Percentiles rank a stretch among this genome's conserved stretches.
Conservation (phyloP, 2,888 invertebrate genomes). For the Drosophila pseudotalamancana region DNA sequence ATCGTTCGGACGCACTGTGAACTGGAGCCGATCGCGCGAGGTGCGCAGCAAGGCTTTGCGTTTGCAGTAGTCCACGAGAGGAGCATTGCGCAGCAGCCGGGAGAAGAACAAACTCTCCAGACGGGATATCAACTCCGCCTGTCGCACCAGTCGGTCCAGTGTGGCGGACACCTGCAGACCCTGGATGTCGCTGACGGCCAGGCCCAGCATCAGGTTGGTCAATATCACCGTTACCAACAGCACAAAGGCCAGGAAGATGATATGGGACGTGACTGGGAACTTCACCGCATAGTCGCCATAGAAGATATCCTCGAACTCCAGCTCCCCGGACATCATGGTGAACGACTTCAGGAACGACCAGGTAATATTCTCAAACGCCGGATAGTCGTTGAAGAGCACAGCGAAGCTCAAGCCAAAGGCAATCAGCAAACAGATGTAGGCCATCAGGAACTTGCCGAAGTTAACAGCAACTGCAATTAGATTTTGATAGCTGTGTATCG, state of each 20-base stretch:
- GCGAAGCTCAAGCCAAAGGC: slow-evolving; percentile 93
- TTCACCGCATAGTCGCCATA: slow-evolving; percentile 87
- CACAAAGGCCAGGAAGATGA: slow-evolving; percentile 91
- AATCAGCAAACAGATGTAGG: slow-evolving; percentile 91
- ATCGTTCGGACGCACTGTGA: slow-evolving; percentile 92
- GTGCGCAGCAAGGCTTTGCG: slow-evolving; percentile 91
- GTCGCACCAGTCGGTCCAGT: slow-evolving; percentile 91
- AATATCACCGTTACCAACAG: slow-evolving; percentile 92
- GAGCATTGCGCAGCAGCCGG: slow-evolving; percentile 88
- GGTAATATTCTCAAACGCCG: slow-evolving; percentile 88
- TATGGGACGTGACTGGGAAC: slow-evolving; percentile 90
- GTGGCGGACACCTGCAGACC: slow-evolving; percentile 92
- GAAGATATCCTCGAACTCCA: slow-evolving; percentile 94
- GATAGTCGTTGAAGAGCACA: slow-evolving; percentile 91
- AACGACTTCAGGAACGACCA: slow-evolving; percentile 89
- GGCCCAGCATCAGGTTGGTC: slow-evolving; percentile 92
- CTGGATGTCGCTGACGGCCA: slow-evolving; percentile 94
- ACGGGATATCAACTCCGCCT: slow-evolving; percentile 92
- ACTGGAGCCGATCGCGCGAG: slow-evolving; percentile 89
- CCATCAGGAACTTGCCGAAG: slow-evolving; percentile 91
- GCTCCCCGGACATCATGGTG: slow-evolving; percentile 95
- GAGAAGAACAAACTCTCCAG: slow-evolving; percentile 93
- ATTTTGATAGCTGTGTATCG: neutral
- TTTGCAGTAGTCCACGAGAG: slow-evolving; percentile 88
- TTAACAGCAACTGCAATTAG: slow-evolving; percentile 88